These are phyloP conservation scores for Drosophila quadrilineata DNA, from an alignment of 1,140 invertebrate species.

Conservation along the genomic window DNA sequence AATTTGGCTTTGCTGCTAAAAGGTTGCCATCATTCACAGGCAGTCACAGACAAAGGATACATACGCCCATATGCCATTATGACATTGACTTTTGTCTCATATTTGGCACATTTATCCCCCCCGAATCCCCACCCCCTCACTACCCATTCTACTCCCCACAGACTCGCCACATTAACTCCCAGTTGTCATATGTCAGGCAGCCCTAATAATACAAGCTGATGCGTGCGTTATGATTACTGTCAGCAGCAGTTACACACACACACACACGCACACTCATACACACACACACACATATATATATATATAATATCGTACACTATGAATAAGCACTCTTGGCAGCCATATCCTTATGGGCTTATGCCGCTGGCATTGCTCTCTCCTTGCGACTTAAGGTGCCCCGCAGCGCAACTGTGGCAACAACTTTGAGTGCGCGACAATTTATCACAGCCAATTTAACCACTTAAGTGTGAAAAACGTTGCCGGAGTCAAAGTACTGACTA, in stretches of 20 bases:
- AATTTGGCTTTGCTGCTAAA: conserved; percentile 65
- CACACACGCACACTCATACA: conserved; percentile 36
- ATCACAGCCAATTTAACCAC: conserved; percentile 79
- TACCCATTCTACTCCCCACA: background rate
- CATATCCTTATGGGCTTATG: conserved; percentile 39
- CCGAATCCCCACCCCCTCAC: background rate
- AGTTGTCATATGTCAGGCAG: conserved; percentile 71
- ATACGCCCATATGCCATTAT: conserved; percentile 37
- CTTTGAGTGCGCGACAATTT: conserved; percentile 74
- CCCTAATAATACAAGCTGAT: conserved; percentile 70
- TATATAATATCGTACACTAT: no score
- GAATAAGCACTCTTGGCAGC: no score
- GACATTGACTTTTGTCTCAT: conserved; percentile 46
- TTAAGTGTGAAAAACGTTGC: conserved; percentile 74
- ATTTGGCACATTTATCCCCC: conserved; percentile 19
- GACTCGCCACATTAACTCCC: conserved; percentile 69
- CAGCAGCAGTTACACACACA: conserved; percentile 48
- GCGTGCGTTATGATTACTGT: conserved; percentile 75
- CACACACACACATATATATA: conserved; percentile 11
- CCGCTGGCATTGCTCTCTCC: no score
- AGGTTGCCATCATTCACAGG: conserved; percentile 68
- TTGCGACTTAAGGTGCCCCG: conserved; percentile 64
- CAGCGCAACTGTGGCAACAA: conserved; percentile 49
- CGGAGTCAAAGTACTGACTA: conserved; percentile 16
- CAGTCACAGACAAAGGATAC: background rate